phyloP scores from a whole-genome alignment of 2,113 vertebrate species.

The Isichthys henryi region DNA sequence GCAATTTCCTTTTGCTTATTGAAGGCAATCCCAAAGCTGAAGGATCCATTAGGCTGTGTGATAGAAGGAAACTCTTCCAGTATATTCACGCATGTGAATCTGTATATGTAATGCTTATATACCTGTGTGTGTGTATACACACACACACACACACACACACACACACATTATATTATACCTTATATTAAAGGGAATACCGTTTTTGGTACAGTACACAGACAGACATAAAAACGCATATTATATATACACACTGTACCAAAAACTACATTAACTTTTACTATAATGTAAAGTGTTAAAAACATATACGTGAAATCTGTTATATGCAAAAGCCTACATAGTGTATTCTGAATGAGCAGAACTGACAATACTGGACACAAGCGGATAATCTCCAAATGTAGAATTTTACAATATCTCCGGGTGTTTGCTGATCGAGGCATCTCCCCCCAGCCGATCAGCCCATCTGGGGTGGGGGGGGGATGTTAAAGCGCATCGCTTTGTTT shows the following conservation, averaged over 20 bases:
- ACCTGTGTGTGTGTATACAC: background rate
- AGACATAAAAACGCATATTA: too few relatives aligned
- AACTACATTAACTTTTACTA: background rate
- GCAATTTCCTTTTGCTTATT: constrained; percentile 17
- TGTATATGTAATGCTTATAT: background rate
- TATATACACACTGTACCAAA: background rate
- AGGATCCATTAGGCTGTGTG: background rate
- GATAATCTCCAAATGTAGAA: background rate
- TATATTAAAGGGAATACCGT: too few relatives aligned
- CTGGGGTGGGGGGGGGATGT: background rate
- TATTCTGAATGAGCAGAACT: background rate
- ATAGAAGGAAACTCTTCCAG: background rate
- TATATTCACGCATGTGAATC: background rate
- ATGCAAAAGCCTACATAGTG: background rate
- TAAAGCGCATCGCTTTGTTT: background rate
- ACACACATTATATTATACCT: too few relatives aligned
- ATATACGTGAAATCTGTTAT: background rate
- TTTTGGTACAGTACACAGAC: background rate
- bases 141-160: too few relatives aligned
- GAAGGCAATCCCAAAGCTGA: background rate
- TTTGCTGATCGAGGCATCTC: background rate
- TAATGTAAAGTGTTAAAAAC: background rate
- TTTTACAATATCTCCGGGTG: background rate
- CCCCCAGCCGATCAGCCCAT: background rate
- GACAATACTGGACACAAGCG: background rate